Percentiles rank a stretch among this genome's conserved stretches.
phyloP scores from a whole-genome alignment of 2,113 vertebrate genomes.

The Cervus canadensis region DNA sequence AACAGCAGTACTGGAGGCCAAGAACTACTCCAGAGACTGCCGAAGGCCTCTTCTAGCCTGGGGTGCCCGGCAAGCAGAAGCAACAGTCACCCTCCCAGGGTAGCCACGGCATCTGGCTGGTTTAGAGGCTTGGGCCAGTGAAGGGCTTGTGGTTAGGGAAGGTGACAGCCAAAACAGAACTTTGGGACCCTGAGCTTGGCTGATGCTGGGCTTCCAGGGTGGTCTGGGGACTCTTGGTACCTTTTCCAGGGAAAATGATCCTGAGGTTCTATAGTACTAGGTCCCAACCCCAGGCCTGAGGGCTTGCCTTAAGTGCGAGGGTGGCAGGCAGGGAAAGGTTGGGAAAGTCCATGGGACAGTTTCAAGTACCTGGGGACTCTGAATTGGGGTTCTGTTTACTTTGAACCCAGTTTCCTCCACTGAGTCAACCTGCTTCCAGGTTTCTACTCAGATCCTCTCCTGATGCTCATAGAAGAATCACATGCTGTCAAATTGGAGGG shows the following conservation, averaged over 20 bases:
- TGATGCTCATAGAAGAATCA: slow-evolving; percentile 17
- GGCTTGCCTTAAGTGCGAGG: neutral
- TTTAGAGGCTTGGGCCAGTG: slow-evolving; percentile 15
- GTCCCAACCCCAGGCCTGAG: neutral
- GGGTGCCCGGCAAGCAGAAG: neutral
- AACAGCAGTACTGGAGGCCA: neutral
- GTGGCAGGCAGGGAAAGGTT: neutral
- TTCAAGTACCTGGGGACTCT: neutral
- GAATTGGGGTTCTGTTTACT: neutral
- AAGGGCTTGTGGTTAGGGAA: slow-evolving; percentile 35
- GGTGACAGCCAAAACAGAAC: slow-evolving; percentile 31
- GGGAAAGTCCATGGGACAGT: neutral
- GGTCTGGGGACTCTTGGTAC: neutral
- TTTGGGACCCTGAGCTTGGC: neutral
- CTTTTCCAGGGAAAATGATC: neutral
- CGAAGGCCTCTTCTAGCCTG: neutral
- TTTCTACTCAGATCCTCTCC: slow-evolving; percentile 28
- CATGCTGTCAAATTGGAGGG: neutral
- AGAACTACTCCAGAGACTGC: neutral
- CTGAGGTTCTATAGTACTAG: neutral
- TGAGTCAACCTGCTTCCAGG: slow-evolving; percentile 21
- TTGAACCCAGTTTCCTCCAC: neutral
- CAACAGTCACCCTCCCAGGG: neutral
- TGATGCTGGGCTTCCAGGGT: neutral
- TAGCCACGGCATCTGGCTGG: neutral